Conservation (phyloP, 2,888 invertebrate species). For the Schizaphis graminum region DNA sequence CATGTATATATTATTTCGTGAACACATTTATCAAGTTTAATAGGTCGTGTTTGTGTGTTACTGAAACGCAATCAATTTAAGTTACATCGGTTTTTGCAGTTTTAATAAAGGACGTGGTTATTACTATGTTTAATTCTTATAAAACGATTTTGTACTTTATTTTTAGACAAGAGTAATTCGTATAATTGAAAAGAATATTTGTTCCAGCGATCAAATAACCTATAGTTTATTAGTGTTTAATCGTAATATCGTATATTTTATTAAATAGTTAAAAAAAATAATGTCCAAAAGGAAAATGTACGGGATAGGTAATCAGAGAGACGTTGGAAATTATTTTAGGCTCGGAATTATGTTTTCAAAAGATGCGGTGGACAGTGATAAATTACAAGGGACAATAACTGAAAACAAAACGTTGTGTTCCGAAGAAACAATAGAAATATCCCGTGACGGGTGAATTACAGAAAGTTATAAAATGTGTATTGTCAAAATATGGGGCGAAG, state of each 20-base stretch:
- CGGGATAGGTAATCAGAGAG: background rate
- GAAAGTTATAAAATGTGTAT: background rate
- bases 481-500: background rate
- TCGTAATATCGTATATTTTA: fast-evolving
- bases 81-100: background rate
- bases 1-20: background rate
- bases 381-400: slow-evolving; percentile 19
- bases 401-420: background rate
- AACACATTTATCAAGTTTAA: background rate
- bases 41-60: background rate
- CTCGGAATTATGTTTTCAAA: background rate
- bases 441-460: background rate
- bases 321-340: background rate
- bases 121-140: background rate
- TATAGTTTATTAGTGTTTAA: no score
- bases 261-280: background rate
- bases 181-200: background rate
- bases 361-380: background rate
- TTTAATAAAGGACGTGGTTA: background rate
- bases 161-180: background rate
- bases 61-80: background rate
- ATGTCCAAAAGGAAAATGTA: background rate
- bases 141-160: background rate
- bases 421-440: slow-evolving; percentile 14
- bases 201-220: background rate